Evolutionary conservation across 2,113 vertebrate genomes (phyloP).

Genomic region (Prietella phreatophila): DNA sequence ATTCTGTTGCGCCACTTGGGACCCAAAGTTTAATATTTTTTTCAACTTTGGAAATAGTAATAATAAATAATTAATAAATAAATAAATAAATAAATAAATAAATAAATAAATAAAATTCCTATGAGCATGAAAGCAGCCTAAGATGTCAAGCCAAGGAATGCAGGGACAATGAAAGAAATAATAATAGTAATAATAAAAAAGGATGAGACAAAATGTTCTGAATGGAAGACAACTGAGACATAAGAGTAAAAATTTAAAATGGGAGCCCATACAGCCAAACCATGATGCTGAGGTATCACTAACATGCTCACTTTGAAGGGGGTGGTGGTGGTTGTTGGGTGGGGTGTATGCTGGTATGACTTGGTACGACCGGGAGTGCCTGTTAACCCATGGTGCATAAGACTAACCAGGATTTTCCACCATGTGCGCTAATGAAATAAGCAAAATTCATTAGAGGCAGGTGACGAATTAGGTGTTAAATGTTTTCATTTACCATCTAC

Average conservation of each 20-base stretch:
- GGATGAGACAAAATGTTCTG: background rate
- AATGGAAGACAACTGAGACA: background rate
- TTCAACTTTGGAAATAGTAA: background rate
- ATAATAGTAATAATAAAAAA: background rate
- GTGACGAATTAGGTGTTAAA: slow-evolving; percentile 1
- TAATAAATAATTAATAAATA: background rate
- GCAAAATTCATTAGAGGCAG: slow-evolving; percentile 2
- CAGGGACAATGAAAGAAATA: background rate
- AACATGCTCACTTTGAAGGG: slow-evolving; percentile 3
- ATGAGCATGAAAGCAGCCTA: background rate
- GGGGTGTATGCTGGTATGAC: background rate
- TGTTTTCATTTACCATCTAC: background rate
- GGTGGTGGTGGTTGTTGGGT: too few species aligned
- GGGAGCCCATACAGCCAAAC: slow-evolving; percentile 15
- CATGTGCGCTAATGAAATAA: slow-evolving; percentile 3
- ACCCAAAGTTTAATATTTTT: background rate
- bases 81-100: too few species aligned
- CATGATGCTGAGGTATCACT: background rate
- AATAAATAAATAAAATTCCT: too few species aligned
- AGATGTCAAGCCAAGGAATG: background rate
- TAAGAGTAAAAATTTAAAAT: background rate
- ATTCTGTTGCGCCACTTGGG: background rate
- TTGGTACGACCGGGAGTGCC: background rate
- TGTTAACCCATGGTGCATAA: background rate
- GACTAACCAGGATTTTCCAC: background rate